Conservation (phyloP, 2,113 vertebrate genomes). For the Panurus biarmicus region DNA sequence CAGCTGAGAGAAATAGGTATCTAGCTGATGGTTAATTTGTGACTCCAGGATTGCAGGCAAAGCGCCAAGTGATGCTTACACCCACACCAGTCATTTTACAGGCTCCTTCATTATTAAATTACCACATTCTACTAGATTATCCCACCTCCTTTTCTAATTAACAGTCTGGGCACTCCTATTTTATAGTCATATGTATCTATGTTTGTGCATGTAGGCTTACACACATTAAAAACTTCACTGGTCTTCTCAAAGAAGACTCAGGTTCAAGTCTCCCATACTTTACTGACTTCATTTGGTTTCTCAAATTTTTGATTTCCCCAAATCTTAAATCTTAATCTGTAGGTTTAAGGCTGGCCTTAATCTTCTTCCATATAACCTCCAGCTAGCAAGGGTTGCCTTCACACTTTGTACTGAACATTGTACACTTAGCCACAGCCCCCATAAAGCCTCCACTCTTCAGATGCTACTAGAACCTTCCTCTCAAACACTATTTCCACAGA, state of each 20-base stretch:
- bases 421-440: neutral
- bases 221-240: neutral
- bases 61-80: neutral
- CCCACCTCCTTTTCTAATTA: neutral
- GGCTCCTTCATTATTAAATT: neutral
- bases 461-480: neutral
- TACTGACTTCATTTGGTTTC: neutral
- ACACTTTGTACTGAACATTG: rapidly evolving
- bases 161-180: neutral
- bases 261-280: neutral
- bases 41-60: neutral
- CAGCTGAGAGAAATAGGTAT: neutral
- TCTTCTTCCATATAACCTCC: neutral
- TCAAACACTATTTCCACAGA: neutral
- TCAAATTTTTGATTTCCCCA: neutral
- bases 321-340: neutral
- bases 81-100: neutral
- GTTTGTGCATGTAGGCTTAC: neutral
- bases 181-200: too few species aligned
- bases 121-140: neutral
- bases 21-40: neutral
- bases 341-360: neutral
- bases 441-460: neutral
- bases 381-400: neutral
- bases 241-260: neutral